phyloP scores from a whole-genome alignment of 2,113 vertebrate species.

The Sinocyclocheilus grahami region DNA sequence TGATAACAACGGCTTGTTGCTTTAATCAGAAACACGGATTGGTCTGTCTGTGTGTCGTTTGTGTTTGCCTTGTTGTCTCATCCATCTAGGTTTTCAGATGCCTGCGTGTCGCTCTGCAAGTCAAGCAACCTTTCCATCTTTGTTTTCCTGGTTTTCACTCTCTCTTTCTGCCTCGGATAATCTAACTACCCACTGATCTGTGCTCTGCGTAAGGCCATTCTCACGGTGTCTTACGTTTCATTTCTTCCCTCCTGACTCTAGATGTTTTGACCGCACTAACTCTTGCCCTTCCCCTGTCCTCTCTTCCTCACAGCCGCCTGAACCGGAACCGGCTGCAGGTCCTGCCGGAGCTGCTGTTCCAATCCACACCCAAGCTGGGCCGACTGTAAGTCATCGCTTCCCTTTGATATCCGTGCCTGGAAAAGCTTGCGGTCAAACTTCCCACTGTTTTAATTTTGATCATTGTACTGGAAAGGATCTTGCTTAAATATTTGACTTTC shows the following conservation, averaged over 20 bases:
- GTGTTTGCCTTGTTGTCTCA: constrained; percentile 42
- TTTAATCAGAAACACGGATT: constrained; percentile 54
- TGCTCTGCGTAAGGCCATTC: constrained; percentile 29
- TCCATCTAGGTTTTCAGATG: constrained; percentile 48
- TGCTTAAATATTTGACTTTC: constrained; percentile 55
- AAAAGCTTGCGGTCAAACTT: constrained; percentile 61
- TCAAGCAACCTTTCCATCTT: constrained; percentile 47
- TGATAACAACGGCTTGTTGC: constrained; percentile 41
- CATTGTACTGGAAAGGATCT: constrained; percentile 55
- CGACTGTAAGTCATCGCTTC: constrained; percentile 87
- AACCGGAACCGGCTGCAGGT: constrained; percentile 97
- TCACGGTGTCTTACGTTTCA: constrained; percentile 38
- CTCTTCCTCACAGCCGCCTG: constrained; percentile 80
- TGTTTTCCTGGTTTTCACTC: constrained; percentile 35
- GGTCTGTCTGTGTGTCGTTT: constrained; percentile 34
- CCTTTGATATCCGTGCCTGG: constrained; percentile 62
- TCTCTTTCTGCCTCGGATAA: constrained; percentile 24
- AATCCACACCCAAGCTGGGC: constrained; percentile 93
- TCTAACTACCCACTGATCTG: constrained; percentile 26
- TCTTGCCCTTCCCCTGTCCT: constrained; percentile 40
- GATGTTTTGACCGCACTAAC: constrained; percentile 45
- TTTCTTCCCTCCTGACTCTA: constrained; percentile 22
- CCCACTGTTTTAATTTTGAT: constrained; percentile 52
- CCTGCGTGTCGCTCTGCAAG: constrained; percentile 50
- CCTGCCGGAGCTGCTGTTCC: constrained; percentile 96